These are phyloP conservation scores for Pachyrhynchus sulphureomaculatus DNA, from an alignment of 1,140 invertebrate species.

Conservation along the genomic window DNA sequence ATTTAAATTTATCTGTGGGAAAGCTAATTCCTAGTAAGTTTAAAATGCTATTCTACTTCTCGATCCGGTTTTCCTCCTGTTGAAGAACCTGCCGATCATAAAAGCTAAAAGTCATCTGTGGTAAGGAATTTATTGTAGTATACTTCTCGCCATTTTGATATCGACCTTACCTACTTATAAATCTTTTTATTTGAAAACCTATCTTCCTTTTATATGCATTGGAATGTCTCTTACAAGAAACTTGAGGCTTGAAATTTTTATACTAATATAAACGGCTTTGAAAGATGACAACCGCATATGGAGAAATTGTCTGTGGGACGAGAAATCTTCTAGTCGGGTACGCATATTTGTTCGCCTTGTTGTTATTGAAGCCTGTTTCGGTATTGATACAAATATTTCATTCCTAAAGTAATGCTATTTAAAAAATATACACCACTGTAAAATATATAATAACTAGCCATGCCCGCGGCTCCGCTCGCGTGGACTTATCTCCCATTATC, in stretches of 20 bases:
- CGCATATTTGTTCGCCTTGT: no score
- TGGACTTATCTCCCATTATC: no score
- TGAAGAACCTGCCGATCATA: constrained; percentile 13
- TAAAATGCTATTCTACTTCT: constrained; percentile 12
- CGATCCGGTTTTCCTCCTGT: not conserved
- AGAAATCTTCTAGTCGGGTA: no score
- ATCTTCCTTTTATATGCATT: not conserved
- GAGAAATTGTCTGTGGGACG: no score
- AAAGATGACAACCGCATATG: no score
- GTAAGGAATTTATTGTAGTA: constrained; percentile 9
- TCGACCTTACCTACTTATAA: constrained; percentile 2
- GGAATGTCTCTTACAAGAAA: not conserved
- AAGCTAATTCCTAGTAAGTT: constrained; percentile 15
- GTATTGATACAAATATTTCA: no score
- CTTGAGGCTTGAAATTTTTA: not conserved
- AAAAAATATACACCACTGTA: no score
- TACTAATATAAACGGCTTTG: no score
- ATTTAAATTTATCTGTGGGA: constrained; percentile 15
- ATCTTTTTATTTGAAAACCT: not conserved
- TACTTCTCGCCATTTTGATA: constrained; percentile 10
- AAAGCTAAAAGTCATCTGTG: constrained; percentile 15
- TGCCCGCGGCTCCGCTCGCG: no score
- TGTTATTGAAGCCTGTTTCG: no score
- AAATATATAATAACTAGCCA: no score
- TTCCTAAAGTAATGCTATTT: no score